phyloP scores from a whole-genome alignment of 2,797 vertebrate genomes.

The Phataginus tricuspis region DNA sequence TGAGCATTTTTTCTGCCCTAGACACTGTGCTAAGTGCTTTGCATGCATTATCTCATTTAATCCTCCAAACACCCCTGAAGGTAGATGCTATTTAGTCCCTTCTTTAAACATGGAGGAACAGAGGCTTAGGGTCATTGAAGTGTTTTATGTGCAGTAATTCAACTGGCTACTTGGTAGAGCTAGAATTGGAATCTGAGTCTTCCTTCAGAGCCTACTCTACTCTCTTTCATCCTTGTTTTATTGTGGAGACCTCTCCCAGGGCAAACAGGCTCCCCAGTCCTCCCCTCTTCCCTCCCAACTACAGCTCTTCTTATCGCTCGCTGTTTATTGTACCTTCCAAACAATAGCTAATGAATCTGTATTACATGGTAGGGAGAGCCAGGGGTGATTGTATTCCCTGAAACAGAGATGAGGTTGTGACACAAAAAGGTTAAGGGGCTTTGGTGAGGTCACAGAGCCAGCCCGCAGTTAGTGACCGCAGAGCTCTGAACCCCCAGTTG shows the following conservation, averaged over 20 bases:
- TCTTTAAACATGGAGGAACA: not conserved
- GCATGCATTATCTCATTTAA: not conserved
- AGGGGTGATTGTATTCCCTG: slow-evolving; percentile 65
- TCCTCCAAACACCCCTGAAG: not conserved
- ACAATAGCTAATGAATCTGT: slow-evolving; percentile 70
- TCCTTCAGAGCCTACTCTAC: not conserved
- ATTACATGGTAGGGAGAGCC: slow-evolving; percentile 26
- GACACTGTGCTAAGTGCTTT: not conserved
- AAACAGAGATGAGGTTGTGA: slow-evolving; percentile 66
- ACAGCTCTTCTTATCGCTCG: not conserved
- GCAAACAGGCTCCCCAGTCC: not conserved
- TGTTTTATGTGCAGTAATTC: not conserved
- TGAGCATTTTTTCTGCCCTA: not conserved
- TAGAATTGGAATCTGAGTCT: not conserved
- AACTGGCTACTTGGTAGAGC: not conserved
- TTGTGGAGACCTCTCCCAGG: not conserved
- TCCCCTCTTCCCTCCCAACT: not conserved
- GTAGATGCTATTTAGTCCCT: not conserved
- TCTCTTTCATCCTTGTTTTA: not conserved
- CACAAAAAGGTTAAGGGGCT: slow-evolving; percentile 68
- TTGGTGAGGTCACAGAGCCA: slow-evolving; percentile 60
- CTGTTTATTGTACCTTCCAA: slow-evolving; percentile 74
- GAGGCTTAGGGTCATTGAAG: not conserved
- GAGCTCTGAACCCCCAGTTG: not conserved
- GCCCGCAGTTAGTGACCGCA: not conserved